Percentiles rank a stretch among this genome's conserved stretches.
These are phyloP conservation scores for Dyspetes luteomarginatus DNA, from an alignment of 2,888 invertebrate species.

Conservation along the genomic window DNA sequence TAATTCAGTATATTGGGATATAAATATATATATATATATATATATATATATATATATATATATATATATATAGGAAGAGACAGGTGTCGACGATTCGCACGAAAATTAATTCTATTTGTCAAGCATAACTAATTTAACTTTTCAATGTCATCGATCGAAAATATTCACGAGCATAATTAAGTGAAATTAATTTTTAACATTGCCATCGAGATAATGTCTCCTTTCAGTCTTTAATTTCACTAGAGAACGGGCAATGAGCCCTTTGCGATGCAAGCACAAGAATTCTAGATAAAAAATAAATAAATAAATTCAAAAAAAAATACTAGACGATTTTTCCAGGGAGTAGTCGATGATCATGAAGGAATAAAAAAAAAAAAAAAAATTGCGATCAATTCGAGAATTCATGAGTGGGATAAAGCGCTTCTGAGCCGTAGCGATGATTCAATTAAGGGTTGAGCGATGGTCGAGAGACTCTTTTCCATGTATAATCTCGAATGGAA, in stretches of 20 bases:
- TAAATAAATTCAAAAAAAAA: constrained; percentile 15
- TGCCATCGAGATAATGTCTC: not conserved
- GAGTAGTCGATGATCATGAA: not conserved
- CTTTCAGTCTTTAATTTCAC: too few species aligned
- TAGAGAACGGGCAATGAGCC: too few species aligned
- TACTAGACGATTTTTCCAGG: too few species aligned
- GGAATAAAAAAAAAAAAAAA: constrained; percentile 7
- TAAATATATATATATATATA: constrained; percentile 40
- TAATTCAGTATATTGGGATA: not conserved
- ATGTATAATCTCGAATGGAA: constrained; percentile 43
- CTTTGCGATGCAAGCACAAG: too few species aligned
- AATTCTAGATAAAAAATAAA: too few species aligned
- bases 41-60: constrained; percentile 36
- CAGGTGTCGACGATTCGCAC: constrained; percentile 58
- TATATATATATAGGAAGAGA: constrained; percentile 42
- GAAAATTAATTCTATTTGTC: constrained; percentile 63
- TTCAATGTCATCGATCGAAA: constrained; percentile 54
- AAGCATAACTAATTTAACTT: constrained; percentile 57
- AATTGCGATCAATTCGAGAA: constrained; percentile 4
- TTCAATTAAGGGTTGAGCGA: constrained; percentile 49
- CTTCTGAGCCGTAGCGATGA: constrained; percentile 36
- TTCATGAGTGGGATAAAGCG: constrained; percentile 36
- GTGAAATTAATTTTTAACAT: constrained; percentile 19
- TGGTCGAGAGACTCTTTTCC: constrained; percentile 42
- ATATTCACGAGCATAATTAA: not conserved